A percentile compares a stretch with the other conserved stretches of the same genome.
Evolutionary conservation across 1,140 invertebrate genomes (phyloP).

Genomic region (Ostrea denselamellosa): DNA sequence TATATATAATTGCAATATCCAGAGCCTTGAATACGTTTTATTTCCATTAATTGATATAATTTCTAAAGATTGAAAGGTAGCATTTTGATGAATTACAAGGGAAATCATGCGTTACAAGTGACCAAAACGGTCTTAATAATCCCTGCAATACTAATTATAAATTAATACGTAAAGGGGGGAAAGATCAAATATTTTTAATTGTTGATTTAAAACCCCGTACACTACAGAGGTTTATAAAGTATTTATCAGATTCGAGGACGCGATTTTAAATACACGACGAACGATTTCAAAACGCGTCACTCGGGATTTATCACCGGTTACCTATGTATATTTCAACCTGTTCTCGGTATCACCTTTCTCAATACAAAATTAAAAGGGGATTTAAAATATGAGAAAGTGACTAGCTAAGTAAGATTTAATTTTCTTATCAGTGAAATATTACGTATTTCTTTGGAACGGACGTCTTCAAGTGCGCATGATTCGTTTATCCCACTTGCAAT

Average conservation of each 20-base stretch:
- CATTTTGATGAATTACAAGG: no score
- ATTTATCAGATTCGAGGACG: background rate
- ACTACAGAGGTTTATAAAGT: background rate
- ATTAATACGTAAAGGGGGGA: background rate
- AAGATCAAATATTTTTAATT: background rate
- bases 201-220: background rate
- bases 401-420: constrained; percentile 16
- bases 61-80: background rate
- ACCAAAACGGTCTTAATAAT: background rate
- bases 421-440: constrained; percentile 20
- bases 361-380: background rate
- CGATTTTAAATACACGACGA: constrained; percentile 24
- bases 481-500: background rate
- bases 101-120: no score
- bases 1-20: no score
- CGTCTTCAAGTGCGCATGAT: background rate
- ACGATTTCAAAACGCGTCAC: background rate
- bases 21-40: background rate
- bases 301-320: background rate
- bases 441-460: background rate
- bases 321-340: background rate
- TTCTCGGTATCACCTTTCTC: background rate
- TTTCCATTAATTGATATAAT: background rate
- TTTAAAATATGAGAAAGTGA: constrained; percentile 2
- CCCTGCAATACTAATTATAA: constrained; percentile 9